phyloP scores from a whole-genome alignment of 1,140 invertebrate genomes.

The Cryptotermes secundus region DNA sequence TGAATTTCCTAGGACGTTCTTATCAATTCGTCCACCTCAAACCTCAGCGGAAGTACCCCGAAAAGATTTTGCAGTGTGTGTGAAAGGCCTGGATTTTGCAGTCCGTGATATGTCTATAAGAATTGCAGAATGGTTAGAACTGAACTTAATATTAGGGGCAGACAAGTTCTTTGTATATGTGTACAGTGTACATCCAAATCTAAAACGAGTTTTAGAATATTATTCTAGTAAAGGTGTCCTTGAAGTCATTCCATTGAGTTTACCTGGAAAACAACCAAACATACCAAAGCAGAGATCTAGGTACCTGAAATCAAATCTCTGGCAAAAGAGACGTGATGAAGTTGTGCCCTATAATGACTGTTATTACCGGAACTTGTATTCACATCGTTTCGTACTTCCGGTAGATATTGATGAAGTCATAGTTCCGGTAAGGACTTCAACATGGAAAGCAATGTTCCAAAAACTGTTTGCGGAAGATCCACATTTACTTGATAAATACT shows the following conservation, averaged over 20 bases:
- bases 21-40: constrained; percentile 19
- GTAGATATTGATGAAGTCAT: constrained; percentile 72
- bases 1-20: constrained; percentile 1
- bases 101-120: constrained; percentile 59
- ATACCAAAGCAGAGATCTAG: constrained; percentile 42
- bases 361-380: constrained; percentile 65
- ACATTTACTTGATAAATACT: constrained; percentile 49
- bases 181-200: constrained; percentile 56
- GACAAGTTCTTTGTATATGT: constrained; percentile 64
- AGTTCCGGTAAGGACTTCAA: constrained; percentile 57
- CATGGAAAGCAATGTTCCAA: constrained; percentile 56
- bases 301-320: constrained; percentile 55
- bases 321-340: constrained; percentile 70
- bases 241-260: constrained; percentile 54
- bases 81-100: constrained; percentile 67
- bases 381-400: constrained; percentile 63
- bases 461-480: constrained; percentile 45
- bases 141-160: constrained; percentile 64
- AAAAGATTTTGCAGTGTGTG: constrained; percentile 62
- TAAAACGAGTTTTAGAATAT: constrained; percentile 53
- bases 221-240: constrained; percentile 55
- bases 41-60: neutral
- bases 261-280: constrained; percentile 54
- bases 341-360: constrained; percentile 74
- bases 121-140: constrained; percentile 69